Percentiles rank a stretch among this genome's conserved stretches.
phyloP scores from a whole-genome alignment of 53 echinoderm and acorn worm species.

The Holothuria leucospilota region DNA sequence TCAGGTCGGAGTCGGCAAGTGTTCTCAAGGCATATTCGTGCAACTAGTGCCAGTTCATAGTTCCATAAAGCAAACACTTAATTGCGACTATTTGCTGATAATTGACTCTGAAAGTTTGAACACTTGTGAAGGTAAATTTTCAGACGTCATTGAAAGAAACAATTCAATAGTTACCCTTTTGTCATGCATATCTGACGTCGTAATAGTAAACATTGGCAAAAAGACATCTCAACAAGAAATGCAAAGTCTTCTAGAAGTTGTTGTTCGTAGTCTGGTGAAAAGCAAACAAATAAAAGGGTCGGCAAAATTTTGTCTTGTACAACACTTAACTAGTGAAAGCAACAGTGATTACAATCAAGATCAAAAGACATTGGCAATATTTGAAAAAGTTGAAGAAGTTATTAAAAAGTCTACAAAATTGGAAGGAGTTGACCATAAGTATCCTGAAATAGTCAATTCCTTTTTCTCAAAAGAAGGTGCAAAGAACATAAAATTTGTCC shows the following conservation, averaged over 20 bases:
- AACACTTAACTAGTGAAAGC: not conserved
- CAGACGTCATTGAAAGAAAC: not conserved
- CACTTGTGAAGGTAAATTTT: not conserved
- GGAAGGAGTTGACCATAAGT: no score
- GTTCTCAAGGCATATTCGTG: not conserved
- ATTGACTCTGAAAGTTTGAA: not conserved
- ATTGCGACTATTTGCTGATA: not conserved
- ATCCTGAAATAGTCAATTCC: no score
- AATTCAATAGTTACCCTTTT: not conserved
- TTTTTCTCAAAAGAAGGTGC: no score
- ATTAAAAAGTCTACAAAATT: no score
- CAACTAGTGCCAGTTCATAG: not conserved
- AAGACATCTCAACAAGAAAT: not conserved
- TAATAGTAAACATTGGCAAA: not conserved
- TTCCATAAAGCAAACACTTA: not conserved
- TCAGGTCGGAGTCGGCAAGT: not conserved
- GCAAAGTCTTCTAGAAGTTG: not conserved
- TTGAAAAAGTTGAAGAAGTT: no score
- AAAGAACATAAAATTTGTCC: no score
- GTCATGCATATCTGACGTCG: not conserved
- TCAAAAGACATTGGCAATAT: no score
- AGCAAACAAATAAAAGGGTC: slow-evolving; percentile 27
- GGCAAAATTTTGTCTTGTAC: slow-evolving; percentile 20
- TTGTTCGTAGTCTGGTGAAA: not conserved
- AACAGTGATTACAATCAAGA: no score